These are phyloP conservation scores for Megalonaias nervosa DNA, from an alignment of 1,140 invertebrate genomes.

Conservation along the genomic window DNA sequence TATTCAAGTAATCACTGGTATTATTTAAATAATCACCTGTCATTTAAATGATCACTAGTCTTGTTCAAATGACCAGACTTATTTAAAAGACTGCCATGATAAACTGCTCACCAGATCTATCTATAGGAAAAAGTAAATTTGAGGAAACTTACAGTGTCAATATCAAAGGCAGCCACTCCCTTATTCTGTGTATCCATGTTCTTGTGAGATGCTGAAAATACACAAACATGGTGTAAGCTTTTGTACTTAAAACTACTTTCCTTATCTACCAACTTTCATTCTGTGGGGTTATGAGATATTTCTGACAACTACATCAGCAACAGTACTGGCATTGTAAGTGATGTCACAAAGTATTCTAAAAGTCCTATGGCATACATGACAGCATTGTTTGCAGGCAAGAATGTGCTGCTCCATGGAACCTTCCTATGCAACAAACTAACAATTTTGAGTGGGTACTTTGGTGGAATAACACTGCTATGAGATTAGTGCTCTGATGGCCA, in stretches of 20 bases:
- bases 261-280: not conserved
- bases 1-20: not conserved
- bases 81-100: not conserved
- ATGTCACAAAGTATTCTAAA: too few species aligned
- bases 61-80: not conserved
- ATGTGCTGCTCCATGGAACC: too few species aligned
- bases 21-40: not conserved
- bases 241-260: too few species aligned
- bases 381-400: too few species aligned
- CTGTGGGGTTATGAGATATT: too few species aligned
- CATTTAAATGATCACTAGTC: not conserved
- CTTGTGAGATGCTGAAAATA: slow-evolving; percentile 50
- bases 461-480: too few species aligned
- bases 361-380: too few species aligned
- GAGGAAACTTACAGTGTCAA: slow-evolving; percentile 52
- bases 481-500: too few species aligned
- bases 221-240: not conserved
- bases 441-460: too few species aligned
- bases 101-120: not conserved
- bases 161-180: slow-evolving; percentile 46
- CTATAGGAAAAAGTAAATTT: not conserved
- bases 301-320: too few species aligned
- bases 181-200: slow-evolving; percentile 38
- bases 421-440: too few species aligned
- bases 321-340: too few species aligned